Evolutionary conservation across 2,888 invertebrate genomes (phyloP).

Genomic region (Orchesellides sinensis): DNA sequence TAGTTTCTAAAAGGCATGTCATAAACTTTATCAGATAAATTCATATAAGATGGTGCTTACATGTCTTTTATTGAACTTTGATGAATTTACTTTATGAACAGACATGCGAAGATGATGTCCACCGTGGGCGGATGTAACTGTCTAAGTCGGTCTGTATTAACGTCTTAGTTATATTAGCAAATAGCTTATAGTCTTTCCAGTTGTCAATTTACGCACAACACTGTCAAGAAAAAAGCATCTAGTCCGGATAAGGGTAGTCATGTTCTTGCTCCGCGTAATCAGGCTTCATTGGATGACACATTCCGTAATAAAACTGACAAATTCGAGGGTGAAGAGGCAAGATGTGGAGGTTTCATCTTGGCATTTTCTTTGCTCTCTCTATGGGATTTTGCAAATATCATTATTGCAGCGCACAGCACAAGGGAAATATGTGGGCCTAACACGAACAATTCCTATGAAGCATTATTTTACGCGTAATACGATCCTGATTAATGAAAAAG

Average conservation of each 20-base stretch:
- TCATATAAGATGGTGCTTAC: no score
- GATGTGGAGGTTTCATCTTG: slow-evolving; percentile 20
- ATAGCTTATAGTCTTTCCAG: no score
- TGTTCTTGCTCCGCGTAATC: slow-evolving; percentile 22
- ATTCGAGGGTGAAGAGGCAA: slow-evolving; percentile 35
- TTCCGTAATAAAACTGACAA: slow-evolving; percentile 35
- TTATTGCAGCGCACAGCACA: not conserved
- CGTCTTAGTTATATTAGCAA: no score
- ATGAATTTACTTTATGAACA: slow-evolving; percentile 32
- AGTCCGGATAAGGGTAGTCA: slow-evolving; percentile 7
- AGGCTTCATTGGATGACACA: slow-evolving; percentile 38
- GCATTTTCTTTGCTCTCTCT: slow-evolving; percentile 28
- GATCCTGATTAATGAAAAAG: no score
- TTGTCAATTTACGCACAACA: slow-evolving; percentile 2
- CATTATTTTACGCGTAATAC: no score
- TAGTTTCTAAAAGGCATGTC: no score
- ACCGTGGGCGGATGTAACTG: slow-evolving; percentile 29
- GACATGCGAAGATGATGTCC: slow-evolving; percentile 16
- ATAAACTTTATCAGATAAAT: no score
- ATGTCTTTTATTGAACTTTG: slow-evolving; percentile 44
- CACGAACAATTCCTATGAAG: not conserved
- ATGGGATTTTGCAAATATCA: slow-evolving; percentile 41
- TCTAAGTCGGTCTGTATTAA: not conserved
- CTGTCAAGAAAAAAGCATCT: not conserved
- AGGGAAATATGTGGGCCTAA: not conserved